Evolutionary conservation across 2,113 vertebrate genomes (phyloP).

Genomic region (Suricata suricatta): DNA sequence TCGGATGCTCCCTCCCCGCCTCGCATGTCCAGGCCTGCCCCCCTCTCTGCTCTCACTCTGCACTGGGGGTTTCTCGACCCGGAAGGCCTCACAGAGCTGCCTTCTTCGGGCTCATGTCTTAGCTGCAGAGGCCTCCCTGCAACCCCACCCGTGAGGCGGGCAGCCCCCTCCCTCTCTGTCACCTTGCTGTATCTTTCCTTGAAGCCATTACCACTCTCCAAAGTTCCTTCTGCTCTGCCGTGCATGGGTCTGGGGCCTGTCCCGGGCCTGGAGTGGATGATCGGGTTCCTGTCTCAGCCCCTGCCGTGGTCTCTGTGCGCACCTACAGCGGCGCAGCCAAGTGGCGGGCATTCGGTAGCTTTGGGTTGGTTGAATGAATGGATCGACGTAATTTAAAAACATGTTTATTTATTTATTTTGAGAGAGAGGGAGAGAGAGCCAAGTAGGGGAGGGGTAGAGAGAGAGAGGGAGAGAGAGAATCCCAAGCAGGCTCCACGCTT

Average conservation of each 20-base stretch:
- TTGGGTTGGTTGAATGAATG: background rate
- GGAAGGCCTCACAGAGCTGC: rapidly evolving
- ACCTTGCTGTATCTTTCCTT: rapidly evolving
- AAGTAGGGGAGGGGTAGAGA: no score
- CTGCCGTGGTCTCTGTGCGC: background rate
- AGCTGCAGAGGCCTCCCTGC: background rate
- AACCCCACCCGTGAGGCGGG: background rate
- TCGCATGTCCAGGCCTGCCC: rapidly evolving
- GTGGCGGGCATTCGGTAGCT: rapidly evolving
- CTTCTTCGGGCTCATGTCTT: background rate
- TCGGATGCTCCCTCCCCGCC: rapidly evolving
- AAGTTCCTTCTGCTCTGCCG: no score
- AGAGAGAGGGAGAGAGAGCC: no score
- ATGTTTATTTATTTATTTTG: no score
- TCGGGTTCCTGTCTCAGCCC: rapidly evolving
- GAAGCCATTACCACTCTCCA: rapidly evolving
- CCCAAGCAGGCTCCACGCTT: no score
- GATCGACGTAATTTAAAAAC: background rate
- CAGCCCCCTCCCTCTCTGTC: rapidly evolving
- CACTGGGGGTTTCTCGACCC: rapidly evolving
- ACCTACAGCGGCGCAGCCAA: rapidly evolving
- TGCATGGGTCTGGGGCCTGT: background rate
- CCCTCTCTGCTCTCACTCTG: background rate
- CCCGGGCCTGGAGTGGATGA: rapidly evolving
- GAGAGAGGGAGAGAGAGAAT: no score